Evolutionary conservation across 2,113 vertebrate species (phyloP).

Genomic region (Blennius ocellaris): DNA sequence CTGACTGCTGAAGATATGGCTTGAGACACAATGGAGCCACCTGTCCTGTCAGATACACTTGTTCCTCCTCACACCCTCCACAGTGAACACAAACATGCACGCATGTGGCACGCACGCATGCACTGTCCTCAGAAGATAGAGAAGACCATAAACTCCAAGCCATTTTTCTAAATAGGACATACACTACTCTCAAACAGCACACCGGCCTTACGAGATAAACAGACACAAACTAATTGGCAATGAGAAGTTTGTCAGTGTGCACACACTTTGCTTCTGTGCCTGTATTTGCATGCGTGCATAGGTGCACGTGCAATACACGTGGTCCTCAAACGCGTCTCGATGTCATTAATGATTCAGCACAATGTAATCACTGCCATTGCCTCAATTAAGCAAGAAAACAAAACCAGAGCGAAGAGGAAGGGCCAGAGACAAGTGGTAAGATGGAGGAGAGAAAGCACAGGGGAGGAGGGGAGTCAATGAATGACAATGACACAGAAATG

Average conservation of each 20-base stretch:
- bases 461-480: conserved; percentile 44
- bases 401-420: conserved; percentile 48
- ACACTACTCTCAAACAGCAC: background rate
- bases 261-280: background rate
- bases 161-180: conserved; percentile 5
- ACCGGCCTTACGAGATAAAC: background rate
- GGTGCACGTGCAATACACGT: background rate
- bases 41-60: conserved; percentile 72
- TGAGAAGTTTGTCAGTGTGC: background rate
- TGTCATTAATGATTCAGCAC: conserved; percentile 62
- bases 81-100: conserved; percentile 12
- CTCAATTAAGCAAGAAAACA: conserved; percentile 54
- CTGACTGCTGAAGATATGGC: conserved; percentile 58
- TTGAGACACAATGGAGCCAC: conserved; percentile 75
- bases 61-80: conserved; percentile 30
- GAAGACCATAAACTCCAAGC: conserved; percentile 16
- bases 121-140: background rate
- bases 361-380: conserved; percentile 26
- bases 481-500: conserved; percentile 36
- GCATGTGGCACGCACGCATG: background rate
- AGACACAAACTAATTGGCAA: conserved; percentile 26
- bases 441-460: conserved; percentile 50
- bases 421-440: conserved; percentile 14
- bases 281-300: background rate
- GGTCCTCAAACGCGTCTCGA: conserved; percentile 23